Base-by-base conservation (phyloP, 1,140 invertebrate species). In the Sycophaga agraensis region DNA sequence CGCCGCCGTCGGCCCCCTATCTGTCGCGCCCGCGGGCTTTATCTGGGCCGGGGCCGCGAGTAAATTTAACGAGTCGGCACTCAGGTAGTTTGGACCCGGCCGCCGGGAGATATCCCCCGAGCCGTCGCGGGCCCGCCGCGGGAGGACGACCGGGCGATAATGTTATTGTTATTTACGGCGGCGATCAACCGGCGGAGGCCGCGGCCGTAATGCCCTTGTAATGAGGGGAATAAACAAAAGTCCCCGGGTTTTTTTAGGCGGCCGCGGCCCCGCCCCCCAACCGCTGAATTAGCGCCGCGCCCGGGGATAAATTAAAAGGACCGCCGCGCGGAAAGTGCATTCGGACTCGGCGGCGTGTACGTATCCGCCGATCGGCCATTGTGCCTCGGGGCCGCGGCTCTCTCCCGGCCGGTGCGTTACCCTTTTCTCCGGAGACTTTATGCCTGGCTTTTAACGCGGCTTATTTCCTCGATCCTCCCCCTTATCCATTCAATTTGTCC, bases 41-140 rank as follows among this genome's bases (percentile, higher is more conserved):
- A n/a, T n/a, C n/a, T n/a, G 24, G 49, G 16, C 31, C 34, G 28
- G 46, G 24, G 26, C 46, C 22, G 46, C 28, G 40, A 53, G 59
- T 54, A 54, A 61, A 55, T 61, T 61, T 55, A 54, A 61, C 59
- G 59, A 61, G 59, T 54, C 59, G 12, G 34, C 50, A 24, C 50
- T 59, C 58, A 60, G 58, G 58, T 60, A 60, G 58, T 60, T 60
- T 60, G 54, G 46, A 60, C 17, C 17, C 40, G n/a, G n/a, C n/a
- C 34, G 16, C 35, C 11, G 34, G 22, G 24, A 31, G 26, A 37
- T 37, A 37, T 17, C n/a, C n/a, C n/a, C n/a, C n/a, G 31, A 4
- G 49, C 49, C 49, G 34, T 21, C 9, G 34, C 49, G 31, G 31
- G 11, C 6, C 40, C 16, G 7, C 5, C 40, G 45, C 45, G 24